A percentile compares a stretch with the other conserved stretches of the same genome.
Conservation (phyloP, 1,140 invertebrate species). For the Sycobia sp. region DNA sequence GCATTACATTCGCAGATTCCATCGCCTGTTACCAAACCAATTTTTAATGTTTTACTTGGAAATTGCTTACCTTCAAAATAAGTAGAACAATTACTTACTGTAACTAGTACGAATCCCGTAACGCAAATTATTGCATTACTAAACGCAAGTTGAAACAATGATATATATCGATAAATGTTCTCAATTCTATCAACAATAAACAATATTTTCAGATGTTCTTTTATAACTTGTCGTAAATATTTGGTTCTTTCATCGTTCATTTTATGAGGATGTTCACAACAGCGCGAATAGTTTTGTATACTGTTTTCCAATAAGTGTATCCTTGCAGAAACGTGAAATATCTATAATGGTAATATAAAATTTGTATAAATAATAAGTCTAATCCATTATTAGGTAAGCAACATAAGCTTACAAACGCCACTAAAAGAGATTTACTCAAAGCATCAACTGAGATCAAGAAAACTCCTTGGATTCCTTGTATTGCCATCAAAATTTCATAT, state of each 20-base stretch:
- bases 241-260: not conserved
- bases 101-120: slow-evolving; percentile 20
- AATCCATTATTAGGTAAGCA: no score
- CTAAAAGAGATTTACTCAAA: not conserved
- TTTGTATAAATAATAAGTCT: no score
- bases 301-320: not conserved
- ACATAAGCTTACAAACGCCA: not conserved
- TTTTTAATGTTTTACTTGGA: not conserved
- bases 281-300: not conserved
- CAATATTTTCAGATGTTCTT: slow-evolving; percentile 10
- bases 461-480: not conserved
- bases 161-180: not conserved
- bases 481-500: not conserved
- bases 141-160: slow-evolving; percentile 8
- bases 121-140: slow-evolving; percentile 12
- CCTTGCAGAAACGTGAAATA: not conserved
- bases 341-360: no score
- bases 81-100: not conserved
- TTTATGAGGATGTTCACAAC: not conserved
- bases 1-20: slow-evolving; percentile 2
- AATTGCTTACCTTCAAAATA: no score
- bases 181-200: slow-evolving; percentile 3
- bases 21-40: slow-evolving; percentile 2
- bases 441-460: not conserved
- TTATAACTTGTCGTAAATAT: not conserved